Conservation (phyloP, 2,888 invertebrate genomes). For the Homarus gammarus region DNA sequence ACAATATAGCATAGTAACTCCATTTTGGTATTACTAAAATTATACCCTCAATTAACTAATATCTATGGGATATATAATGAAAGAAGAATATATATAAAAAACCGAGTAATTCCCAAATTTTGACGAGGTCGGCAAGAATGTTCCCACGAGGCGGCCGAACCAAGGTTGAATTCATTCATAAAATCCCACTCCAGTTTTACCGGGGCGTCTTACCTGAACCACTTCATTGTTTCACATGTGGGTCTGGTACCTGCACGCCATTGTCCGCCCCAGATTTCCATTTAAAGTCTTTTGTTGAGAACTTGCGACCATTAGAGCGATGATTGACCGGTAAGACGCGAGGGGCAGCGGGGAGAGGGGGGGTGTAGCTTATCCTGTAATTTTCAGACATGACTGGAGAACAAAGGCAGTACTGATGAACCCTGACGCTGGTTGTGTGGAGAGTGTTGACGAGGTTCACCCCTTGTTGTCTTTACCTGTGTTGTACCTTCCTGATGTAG, state of each 20-base stretch:
- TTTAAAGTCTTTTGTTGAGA: slow-evolving; percentile 28
- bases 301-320: not conserved
- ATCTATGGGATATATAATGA: no score
- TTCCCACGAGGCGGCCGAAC: slow-evolving; percentile 24
- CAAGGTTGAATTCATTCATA: slow-evolving; percentile 52
- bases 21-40: no score
- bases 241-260: not conserved
- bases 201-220: slow-evolving; percentile 5
- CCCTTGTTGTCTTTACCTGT: no score
- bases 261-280: slow-evolving; percentile 31
- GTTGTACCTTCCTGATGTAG: no score
- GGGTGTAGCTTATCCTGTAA: slow-evolving; percentile 16
- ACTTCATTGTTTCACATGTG: slow-evolving; percentile 33
- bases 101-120: no score
- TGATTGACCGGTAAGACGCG: slow-evolving; percentile 9
- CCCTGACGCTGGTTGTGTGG: not conserved
- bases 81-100: no score
- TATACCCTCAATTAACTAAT: no score
- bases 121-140: not conserved
- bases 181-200: not conserved
- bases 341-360: not conserved
- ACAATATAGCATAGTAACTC: no score
- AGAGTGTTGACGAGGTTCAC: no score
- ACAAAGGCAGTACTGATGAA: slow-evolving; percentile 24
- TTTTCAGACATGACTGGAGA: slow-evolving; percentile 31